Evolutionary conservation across 2,113 vertebrate species (phyloP).

Genomic region (Neotragus pygmaeus): DNA sequence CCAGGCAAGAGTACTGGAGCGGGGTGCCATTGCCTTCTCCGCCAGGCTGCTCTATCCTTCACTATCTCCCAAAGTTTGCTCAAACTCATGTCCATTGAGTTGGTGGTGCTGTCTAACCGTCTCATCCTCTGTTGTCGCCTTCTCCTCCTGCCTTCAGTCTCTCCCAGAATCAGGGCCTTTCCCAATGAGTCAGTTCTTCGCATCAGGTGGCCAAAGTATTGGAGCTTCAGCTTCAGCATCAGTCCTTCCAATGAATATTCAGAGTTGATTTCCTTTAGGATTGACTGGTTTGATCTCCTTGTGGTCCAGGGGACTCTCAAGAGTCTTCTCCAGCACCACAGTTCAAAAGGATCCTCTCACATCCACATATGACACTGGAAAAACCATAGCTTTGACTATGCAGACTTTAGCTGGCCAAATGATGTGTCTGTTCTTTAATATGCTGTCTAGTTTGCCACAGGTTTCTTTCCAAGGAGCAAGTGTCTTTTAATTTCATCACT

Average conservation of each 20-base stretch:
- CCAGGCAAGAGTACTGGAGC: too few species aligned
- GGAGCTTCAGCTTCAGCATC: neutral
- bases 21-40: too few species aligned
- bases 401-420: neutral
- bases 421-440: neutral
- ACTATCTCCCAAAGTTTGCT: neutral
- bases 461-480: neutral
- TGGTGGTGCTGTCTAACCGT: neutral
- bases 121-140: rapidly evolving
- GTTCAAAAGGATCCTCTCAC: neutral
- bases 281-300: neutral
- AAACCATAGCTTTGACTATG: neutral
- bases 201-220: neutral
- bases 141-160: neutral
- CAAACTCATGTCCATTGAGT: neutral
- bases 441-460: neutral
- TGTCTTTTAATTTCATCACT: neutral
- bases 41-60: too few species aligned
- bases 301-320: neutral
- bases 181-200: neutral
- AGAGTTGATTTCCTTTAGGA: neutral
- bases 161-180: neutral
- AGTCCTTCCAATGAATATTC: neutral
- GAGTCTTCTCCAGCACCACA: neutral
- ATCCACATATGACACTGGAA: neutral